Evolutionary conservation across 1,140 invertebrate species (phyloP), one percentile per base, ranked within the genome.

Genomic region (Drosophila tropicalis): DNA sequence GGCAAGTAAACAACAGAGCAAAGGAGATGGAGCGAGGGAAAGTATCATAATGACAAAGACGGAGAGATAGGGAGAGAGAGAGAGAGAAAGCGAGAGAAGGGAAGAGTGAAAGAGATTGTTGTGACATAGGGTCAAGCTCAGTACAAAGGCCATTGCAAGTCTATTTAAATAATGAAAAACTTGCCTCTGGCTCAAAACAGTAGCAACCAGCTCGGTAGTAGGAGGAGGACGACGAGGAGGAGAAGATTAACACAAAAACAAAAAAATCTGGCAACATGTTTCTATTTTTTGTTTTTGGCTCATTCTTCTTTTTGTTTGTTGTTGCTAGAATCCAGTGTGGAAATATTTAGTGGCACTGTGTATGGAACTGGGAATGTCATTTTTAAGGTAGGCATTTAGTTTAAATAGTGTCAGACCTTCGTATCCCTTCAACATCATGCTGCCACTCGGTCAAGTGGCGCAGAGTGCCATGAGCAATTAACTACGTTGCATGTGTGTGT

Each of bases 371-470:
- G 17, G 29, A 34, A 34, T 36, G 55, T 57, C 47, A 70, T 73
- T 72, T 85, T 86, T 78, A 81, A 81, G 82, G 75, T 61, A 56
- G 39, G 74, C 62, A 63, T 76, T 77, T 77, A 77, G 67, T 63
- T 66, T 66, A 77, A 77, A 76, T 70, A 76, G 61, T 85, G 81
- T 76, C 81, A 77, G 47, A 56, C 76, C 72, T 44, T 60, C 60
- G 61, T 22, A 72, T 54, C 61, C 65, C 68, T 63, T 80, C 65
- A 67, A 54, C 60, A 47, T 62, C 68, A 71, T 51, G 72, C 70
- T 54, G 76, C 74, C 87, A 84, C 70, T 83, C 83, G 83, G 83
- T 86, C 83, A 86, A 86, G 83, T 86, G 83, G 72, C 76, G 83
- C 73, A 76, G 61, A 63, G 74, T 62, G 75, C 83, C 83, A 87